phyloP scores from a whole-genome alignment of 2,797 vertebrate genomes.

The Gallinago nigripennis region DNA sequence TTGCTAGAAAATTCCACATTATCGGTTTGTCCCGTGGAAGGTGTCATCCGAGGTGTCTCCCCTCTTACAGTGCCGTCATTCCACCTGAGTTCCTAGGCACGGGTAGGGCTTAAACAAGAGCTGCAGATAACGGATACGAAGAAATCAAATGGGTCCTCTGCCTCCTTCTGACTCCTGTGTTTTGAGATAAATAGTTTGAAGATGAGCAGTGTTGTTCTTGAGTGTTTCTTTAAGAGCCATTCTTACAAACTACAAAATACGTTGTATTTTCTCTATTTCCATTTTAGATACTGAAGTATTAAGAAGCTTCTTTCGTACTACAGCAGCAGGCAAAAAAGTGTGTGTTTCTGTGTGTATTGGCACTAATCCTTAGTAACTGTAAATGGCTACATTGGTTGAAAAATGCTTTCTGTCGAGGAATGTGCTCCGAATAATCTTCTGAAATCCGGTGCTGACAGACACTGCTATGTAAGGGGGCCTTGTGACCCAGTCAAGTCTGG shows the following conservation, averaged over 20 bases:
- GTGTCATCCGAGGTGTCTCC: not conserved
- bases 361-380: conserved; percentile 70
- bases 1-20: fast-evolving
- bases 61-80: fast-evolving
- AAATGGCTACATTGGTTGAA: conserved; percentile 75
- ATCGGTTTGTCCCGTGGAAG: not conserved
- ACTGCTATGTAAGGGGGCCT: conserved; percentile 77
- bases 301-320: not conserved
- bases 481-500: conserved; percentile 77
- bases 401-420: conserved; percentile 82
- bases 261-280: not conserved
- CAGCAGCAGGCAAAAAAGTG: not conserved
- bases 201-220: not conserved
- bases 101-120: not conserved
- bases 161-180: not conserved
- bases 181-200: not conserved
- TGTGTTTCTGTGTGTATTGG: conserved; percentile 30
- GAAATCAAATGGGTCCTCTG: not conserved
- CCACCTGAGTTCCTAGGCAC: not conserved
- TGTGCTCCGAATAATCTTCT: conserved; percentile 80
- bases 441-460: conserved; percentile 83
- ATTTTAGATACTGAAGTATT: not conserved
- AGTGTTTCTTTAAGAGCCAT: not conserved
- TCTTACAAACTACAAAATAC: not conserved
- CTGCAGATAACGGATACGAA: not conserved